Evolutionary conservation across 2,888 invertebrate species (phyloP), one percentile per base, ranked within the genome.

Genomic region (Drepanosiphum platanoidis): DNA sequence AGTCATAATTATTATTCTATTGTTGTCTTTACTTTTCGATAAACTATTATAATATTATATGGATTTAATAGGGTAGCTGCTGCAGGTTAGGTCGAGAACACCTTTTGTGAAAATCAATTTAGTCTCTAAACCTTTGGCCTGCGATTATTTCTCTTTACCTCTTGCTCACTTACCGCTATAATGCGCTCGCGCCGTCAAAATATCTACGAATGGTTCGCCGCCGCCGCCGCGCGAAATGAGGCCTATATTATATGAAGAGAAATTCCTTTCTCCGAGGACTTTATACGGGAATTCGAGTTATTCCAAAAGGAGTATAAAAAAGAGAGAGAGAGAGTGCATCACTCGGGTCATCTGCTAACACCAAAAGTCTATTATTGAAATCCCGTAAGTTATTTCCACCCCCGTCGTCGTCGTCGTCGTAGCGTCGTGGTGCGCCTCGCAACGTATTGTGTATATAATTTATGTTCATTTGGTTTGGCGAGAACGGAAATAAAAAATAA

Each of bases 321-420:
- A 32, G 18, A 8, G 30, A 72, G 39, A 42, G 66, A 80, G 61
- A 61, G 61, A 61, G 61, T 52, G 18, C 61, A 61, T 58, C 64
- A 34, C 32, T 74, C 7, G 61, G 64, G 64, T 64, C 72, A 74
- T 83, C 74, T 32, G 46, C 42, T n/a, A 34, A 42, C 72, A 32
- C 42, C 32, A 42, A 82, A 58, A 61, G 71, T 82, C 82, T 72
- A 72, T 82, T 82, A 82, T 82, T 82, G 61, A 82, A 82, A 82
- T 81, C 71, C 72, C 30, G 27, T 42, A 82, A 71, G 15, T 61
- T 72, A 82, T 82, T 72, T 72, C 61, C 66, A 34, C 15, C 30
- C n/a, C 66, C 8, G 27, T 22, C n/a, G 39, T 22, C 5, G 27
- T 3, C n/a, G 15, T 27, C 2, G n/a, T n/a, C n/a, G n/a, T n/a